Percentiles rank a stretch among this genome's conserved stretches.
Conservation (phyloP, 2,888 invertebrate species). For the Andricus quercusramuli region DNA sequence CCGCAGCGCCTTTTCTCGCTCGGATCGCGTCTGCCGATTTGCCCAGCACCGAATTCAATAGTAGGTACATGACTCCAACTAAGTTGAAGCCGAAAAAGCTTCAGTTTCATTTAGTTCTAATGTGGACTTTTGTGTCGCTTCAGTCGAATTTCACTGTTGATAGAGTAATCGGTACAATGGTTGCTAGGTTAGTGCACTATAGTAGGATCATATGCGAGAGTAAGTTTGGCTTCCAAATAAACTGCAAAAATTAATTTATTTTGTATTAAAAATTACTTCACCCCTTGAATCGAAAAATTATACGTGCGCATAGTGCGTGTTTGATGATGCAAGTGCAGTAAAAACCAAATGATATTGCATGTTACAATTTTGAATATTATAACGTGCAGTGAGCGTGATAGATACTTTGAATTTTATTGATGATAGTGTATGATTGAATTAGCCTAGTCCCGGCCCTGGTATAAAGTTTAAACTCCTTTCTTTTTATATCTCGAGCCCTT, state of each 20-base stretch:
- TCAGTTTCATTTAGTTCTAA: background rate
- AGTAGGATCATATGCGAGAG: no score
- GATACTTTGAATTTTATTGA: no score
- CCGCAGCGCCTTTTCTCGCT: background rate
- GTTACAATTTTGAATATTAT: no score
- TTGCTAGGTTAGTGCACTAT: no score
- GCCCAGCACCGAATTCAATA: background rate
- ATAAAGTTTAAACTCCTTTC: background rate
- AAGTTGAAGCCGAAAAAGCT: background rate
- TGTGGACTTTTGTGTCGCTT: background rate
- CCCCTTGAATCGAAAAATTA: no score
- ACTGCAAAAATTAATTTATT: no score
- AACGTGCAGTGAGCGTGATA: no score
- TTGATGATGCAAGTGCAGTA: no score
- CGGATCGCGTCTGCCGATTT: background rate
- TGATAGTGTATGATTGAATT: slow-evolving; percentile 2
- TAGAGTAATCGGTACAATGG: background rate
- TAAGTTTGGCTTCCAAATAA: no score
- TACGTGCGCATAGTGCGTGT: no score
- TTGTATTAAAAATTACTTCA: no score
- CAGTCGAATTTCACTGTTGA: background rate
- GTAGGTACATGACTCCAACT: background rate
- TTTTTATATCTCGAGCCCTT: slow-evolving; percentile 45
- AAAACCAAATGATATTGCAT: no score
- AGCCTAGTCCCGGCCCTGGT: background rate